Evolutionary conservation across 2,113 vertebrate species (phyloP).

Genomic region (Urocolius indicus): DNA sequence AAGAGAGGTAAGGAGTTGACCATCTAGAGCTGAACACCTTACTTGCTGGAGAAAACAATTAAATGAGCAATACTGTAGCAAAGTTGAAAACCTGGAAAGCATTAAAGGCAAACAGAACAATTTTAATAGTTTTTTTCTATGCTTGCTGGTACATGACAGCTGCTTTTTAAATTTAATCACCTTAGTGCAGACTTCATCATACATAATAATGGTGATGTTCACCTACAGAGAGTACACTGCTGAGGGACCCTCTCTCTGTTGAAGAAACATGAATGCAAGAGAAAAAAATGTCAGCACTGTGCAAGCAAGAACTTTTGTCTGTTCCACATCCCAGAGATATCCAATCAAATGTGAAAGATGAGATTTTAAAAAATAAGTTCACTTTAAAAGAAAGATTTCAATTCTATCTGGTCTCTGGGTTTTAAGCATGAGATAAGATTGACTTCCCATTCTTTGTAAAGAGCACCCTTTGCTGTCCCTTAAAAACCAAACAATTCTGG

Average conservation of each 20-base stretch:
- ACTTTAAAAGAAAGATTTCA: not conserved
- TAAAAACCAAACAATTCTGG: not conserved
- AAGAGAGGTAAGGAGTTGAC: not conserved
- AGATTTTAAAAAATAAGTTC: not conserved
- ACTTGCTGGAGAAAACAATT: not conserved
- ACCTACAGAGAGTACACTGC: not conserved
- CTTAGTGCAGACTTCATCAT: not conserved
- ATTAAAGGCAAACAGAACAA: not conserved
- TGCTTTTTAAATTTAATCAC: slow-evolving; percentile 40
- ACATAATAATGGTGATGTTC: not conserved
- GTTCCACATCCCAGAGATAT: not conserved
- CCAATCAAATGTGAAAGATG: not conserved
- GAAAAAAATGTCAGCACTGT: not conserved
- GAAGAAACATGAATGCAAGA: not conserved
- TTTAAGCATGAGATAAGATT: not conserved
- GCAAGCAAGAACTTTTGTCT: not conserved
- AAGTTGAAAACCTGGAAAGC: not conserved
- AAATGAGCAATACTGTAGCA: not conserved
- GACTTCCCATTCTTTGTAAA: not conserved
- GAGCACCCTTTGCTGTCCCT: not conserved
- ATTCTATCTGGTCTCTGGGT: not conserved
- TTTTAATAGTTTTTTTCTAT: not conserved
- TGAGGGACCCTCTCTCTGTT: not conserved
- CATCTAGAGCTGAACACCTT: not conserved
- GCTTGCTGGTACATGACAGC: slow-evolving; percentile 1